Evolutionary conservation across 2,888 invertebrate genomes (phyloP).

Genomic region (Proisotoma minuta): DNA sequence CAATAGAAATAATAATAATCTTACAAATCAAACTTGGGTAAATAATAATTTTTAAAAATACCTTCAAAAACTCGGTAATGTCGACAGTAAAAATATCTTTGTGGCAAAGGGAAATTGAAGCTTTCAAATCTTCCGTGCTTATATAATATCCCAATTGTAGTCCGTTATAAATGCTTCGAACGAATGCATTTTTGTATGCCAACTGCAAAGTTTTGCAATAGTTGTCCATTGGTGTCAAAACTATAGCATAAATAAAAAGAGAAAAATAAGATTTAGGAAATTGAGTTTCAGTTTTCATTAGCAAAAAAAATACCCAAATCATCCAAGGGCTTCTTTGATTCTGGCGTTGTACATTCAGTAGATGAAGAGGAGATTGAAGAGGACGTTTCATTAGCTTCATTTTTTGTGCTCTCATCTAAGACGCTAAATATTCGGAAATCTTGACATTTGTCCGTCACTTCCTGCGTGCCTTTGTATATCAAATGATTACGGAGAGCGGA

Average conservation of each 20-base stretch:
- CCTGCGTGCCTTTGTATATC: slow-evolving; percentile 51
- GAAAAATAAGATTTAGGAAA: neutral
- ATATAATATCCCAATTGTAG: slow-evolving; percentile 59
- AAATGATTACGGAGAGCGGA: slow-evolving; percentile 57
- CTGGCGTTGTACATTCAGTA: neutral
- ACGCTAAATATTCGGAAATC: slow-evolving; percentile 54
- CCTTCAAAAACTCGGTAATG: slow-evolving; percentile 63
- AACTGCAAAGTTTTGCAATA: slow-evolving; percentile 60
- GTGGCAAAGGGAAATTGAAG: slow-evolving; percentile 66
- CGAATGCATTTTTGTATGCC: slow-evolving; percentile 48
- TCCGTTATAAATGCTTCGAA: slow-evolving; percentile 35
- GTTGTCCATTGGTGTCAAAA: slow-evolving; percentile 49
- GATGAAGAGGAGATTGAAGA: neutral
- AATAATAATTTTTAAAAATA: too few relatives aligned
- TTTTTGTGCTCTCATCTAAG: slow-evolving; percentile 3
- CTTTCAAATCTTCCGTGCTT: slow-evolving; percentile 62
- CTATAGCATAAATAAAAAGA: neutral
- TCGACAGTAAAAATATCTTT: slow-evolving; percentile 64
- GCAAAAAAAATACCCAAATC: too few relatives aligned
- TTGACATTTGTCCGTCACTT: slow-evolving; percentile 55
- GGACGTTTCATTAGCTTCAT: neutral
- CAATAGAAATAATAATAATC: neutral
- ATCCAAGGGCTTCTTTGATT: neutral
- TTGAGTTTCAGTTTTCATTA: too few relatives aligned
- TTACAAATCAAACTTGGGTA: too few relatives aligned